Evolutionary conservation across 1,140 invertebrate species (phyloP).

Genomic region (Sipha flava): DNA sequence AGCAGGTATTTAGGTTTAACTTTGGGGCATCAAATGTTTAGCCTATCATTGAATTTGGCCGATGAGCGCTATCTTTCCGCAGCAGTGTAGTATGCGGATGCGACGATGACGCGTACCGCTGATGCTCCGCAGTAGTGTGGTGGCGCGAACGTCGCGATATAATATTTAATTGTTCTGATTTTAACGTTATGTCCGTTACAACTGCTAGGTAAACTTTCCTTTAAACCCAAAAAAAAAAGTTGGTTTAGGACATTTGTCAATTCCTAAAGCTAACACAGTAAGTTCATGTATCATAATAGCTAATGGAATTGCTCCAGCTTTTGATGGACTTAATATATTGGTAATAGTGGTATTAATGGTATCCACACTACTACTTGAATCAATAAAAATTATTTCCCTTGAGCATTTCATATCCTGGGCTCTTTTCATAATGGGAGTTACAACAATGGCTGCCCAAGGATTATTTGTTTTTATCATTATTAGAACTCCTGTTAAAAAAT

Average conservation of each 20-base stretch:
- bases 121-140: no score
- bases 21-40: no score
- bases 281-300: neutral
- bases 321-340: neutral
- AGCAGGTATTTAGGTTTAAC: no score
- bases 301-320: neutral
- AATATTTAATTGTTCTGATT: no score
- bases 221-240: neutral
- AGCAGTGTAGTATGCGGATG: no score
- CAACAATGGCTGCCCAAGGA: neutral
- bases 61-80: no score
- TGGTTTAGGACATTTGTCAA: neutral
- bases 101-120: no score
- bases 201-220: neutral
- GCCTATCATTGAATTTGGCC: no score
- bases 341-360: neutral
- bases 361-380: neutral
- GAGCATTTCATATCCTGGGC: neutral
- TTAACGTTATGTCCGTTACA: no score
- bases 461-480: neutral
- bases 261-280: neutral
- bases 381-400: neutral
- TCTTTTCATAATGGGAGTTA: neutral
- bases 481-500: neutral
- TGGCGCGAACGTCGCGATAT: no score